Conservation (phyloP, 2,797 vertebrate genomes). For the Spizella passerina region DNA sequence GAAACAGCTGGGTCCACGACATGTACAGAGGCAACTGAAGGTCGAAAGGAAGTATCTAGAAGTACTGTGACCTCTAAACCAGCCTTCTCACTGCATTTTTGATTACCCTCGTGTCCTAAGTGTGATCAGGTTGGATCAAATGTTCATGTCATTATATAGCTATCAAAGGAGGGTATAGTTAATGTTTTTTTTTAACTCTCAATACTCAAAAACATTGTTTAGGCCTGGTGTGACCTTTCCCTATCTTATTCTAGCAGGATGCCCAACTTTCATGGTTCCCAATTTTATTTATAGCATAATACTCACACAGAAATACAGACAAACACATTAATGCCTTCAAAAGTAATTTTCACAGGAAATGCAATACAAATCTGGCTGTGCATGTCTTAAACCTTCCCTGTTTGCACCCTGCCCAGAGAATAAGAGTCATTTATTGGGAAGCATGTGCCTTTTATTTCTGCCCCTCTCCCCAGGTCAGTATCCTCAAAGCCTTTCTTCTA, state of each 20-base stretch:
- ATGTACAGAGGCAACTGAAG: rapidly evolving
- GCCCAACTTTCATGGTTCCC: not conserved
- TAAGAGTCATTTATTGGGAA: not conserved
- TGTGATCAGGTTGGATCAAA: not conserved
- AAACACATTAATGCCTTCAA: not conserved
- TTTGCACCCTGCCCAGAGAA: not conserved
- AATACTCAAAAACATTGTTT: not conserved
- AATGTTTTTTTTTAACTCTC: not conserved
- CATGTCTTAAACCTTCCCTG: not conserved
- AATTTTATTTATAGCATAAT: not conserved
- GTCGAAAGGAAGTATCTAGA: not conserved
- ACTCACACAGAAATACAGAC: not conserved
- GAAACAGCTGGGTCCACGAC: not conserved
- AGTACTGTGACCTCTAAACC: not conserved
- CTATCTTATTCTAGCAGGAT: not conserved
- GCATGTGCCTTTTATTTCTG: not conserved
- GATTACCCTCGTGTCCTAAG: not conserved
- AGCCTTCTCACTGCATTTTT: not conserved
- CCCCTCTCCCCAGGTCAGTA: not conserved
- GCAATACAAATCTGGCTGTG: not conserved
- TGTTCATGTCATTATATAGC: not conserved
- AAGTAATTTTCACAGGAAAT: not conserved
- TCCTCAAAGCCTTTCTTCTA: conserved; percentile 7
- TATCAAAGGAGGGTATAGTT: not conserved
- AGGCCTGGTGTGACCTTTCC: not conserved